A percentile compares a stretch with the other conserved stretches of the same genome.
Conservation (phyloP, 2,888 invertebrate species). For the Cryptocephalus moraei region DNA sequence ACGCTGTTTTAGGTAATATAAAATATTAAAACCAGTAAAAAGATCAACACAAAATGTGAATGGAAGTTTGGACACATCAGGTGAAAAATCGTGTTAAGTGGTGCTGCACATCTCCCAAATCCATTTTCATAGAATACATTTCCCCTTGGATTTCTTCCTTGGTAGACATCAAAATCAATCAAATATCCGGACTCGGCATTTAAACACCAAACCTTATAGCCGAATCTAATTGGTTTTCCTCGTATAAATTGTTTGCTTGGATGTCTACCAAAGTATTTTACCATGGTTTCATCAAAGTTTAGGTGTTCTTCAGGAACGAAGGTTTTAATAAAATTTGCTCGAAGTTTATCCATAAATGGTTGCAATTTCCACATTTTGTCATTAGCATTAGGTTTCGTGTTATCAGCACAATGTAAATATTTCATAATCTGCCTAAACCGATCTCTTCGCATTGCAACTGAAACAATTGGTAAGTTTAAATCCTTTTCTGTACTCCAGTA, state of each 20-base stretch:
- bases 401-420: too few relatives aligned
- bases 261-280: constrained; percentile 19
- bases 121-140: neutral
- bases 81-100: constrained; percentile 7
- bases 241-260: constrained; percentile 24
- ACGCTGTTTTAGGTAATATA: constrained; percentile 11
- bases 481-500: too few relatives aligned
- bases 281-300: constrained; percentile 13
- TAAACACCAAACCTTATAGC: constrained; percentile 26
- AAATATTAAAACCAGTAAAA: constrained; percentile 19
- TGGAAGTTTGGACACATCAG: constrained; percentile 4
- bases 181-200: constrained; percentile 22
- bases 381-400: too few relatives aligned
- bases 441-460: too few relatives aligned
- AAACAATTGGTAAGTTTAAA: too few relatives aligned
- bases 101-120: constrained; percentile 9
- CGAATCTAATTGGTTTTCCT: constrained; percentile 27
- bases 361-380: too few relatives aligned
- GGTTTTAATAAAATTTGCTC: too few relatives aligned
- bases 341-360: too few relatives aligned
- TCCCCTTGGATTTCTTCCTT: constrained; percentile 16
- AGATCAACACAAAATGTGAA: constrained; percentile 8
- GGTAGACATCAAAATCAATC: constrained; percentile 26
- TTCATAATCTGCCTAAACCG: too few relatives aligned
- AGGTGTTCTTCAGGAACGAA: too few relatives aligned